Base-by-base conservation (phyloP, 1,140 invertebrate genomes). In the Bemisia tabaci region DNA sequence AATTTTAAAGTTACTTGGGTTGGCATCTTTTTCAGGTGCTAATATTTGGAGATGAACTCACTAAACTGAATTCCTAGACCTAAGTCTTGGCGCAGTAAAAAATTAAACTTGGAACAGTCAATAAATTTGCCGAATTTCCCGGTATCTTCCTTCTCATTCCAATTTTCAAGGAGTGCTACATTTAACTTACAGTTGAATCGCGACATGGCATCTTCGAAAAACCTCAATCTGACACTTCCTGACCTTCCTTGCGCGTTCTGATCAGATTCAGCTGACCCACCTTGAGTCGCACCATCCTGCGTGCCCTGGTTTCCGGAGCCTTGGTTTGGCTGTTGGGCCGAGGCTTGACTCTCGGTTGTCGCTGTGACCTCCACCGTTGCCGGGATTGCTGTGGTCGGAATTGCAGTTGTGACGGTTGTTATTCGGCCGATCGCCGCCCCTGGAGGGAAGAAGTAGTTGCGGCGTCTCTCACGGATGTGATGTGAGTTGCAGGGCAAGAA, bases 401-500 rank as follows among this genome's bases (percentile, higher is more conserved):
- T n/a, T n/a, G n/a, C n/a, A n/a, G n/a, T n/a, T n/a, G n/a, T 67
- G 12, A 33, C 23, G 22, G 33, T 22, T 22, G 62, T 27, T 5
- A 22, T 22, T 26, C 26, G 21, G 17, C 39, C 33, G 33, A 48
- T 48, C 17, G 33, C 33, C 17, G 33, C 33, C 5, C 33, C 33
- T 17, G 33, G 33, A 9, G 33, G 33, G 33, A 48, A 48, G 33
- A 48, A 48, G 17, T 48, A 48, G 23, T 62, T 60, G 2, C 61
- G 60, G 48, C 67, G 63, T 11, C 68, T 65, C 23, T 71, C 72
- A 64, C 77, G 77, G 64, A 85, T 72, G 69, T 86, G 84, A 69
- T 85, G 82, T 0, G 86, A 87, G 72, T 82, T 83, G 70, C 87
- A 89, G 0, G 82, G 83, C n/a, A 89, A 75, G 70, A 85, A 85